Conservation (phyloP, 2,797 vertebrate genomes). For the Zenarchopterus dispar region DNA sequence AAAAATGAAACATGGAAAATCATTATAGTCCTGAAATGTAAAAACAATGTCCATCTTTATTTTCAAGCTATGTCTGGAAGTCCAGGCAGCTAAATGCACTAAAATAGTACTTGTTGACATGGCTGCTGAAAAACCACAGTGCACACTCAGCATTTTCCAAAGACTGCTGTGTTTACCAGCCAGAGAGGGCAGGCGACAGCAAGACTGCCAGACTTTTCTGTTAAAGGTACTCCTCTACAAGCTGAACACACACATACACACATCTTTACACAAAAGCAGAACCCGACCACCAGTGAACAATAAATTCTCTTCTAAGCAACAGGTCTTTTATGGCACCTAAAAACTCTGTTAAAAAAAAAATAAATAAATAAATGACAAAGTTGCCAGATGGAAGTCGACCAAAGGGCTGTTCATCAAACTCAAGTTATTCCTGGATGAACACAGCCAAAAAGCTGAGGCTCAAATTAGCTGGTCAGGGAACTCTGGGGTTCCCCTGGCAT, state of each 20-base stretch:
- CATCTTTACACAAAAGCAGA: conserved; percentile 37
- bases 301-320: conserved; percentile 30
- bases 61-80: conserved; percentile 49
- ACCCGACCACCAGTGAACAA: conserved; percentile 28
- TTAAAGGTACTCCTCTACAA: conserved; percentile 54
- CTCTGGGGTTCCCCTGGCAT: conserved; percentile 46
- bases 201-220: conserved; percentile 62
- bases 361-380: conserved; percentile 32
- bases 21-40: conserved; percentile 38
- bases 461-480: conserved; percentile 60
- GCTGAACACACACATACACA: conserved; percentile 22
- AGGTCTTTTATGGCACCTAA: conserved; percentile 8
- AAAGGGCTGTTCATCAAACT: conserved; percentile 42
- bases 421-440: conserved; percentile 41
- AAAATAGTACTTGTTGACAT: conserved; percentile 80
- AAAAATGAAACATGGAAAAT: conserved; percentile 44
- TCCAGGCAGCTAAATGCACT: conserved; percentile 57
- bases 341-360: too few relatives aligned
- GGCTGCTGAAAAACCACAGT: conserved; percentile 78
- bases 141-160: conserved; percentile 80
- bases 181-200: conserved; percentile 68
- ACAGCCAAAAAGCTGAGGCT: conserved; percentile 46
- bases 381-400: conserved; percentile 45
- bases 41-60: conserved; percentile 61
- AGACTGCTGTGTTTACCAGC: conserved; percentile 77